These are phyloP conservation scores for Entomobrya proxima DNA, from an alignment of 2,888 invertebrate genomes.

Conservation along the genomic window DNA sequence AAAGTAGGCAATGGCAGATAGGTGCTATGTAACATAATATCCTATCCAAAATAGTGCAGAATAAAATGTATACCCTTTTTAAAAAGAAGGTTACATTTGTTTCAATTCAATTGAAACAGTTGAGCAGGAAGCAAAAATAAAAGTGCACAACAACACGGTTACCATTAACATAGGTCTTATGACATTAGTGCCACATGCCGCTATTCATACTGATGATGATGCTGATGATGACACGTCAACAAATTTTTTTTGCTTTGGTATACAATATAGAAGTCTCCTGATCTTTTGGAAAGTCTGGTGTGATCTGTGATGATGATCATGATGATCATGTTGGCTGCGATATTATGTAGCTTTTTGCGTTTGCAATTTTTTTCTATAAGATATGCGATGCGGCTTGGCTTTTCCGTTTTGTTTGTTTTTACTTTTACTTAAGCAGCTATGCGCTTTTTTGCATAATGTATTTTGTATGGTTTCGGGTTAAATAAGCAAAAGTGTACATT, in stretches of 20 bases:
- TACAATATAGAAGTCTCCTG: neutral
- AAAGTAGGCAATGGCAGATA: too few species aligned
- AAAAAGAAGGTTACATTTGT: constrained; percentile 26
- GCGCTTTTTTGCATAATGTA: constrained; percentile 6
- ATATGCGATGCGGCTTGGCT: neutral
- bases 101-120: too few species aligned
- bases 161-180: constrained; percentile 32
- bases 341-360: too few species aligned
- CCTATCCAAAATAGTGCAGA: too few species aligned
- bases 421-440: constrained; percentile 24
- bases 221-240: neutral
- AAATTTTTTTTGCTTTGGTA: neutral
- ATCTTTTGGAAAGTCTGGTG: neutral
- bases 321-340: too few species aligned
- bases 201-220: too few species aligned
- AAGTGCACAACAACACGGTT: constrained; percentile 33
- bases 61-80: too few species aligned
- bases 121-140: neutral
- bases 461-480: too few species aligned
- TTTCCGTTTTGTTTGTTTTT: constrained; percentile 9
- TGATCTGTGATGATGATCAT: neutral
- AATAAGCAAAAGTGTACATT: too few species aligned
- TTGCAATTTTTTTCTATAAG: too few species aligned
- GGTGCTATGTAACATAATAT: too few species aligned
- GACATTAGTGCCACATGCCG: too few species aligned